Conservation (phyloP, 2,888 invertebrate genomes). For the Coenonympha glycerion region DNA sequence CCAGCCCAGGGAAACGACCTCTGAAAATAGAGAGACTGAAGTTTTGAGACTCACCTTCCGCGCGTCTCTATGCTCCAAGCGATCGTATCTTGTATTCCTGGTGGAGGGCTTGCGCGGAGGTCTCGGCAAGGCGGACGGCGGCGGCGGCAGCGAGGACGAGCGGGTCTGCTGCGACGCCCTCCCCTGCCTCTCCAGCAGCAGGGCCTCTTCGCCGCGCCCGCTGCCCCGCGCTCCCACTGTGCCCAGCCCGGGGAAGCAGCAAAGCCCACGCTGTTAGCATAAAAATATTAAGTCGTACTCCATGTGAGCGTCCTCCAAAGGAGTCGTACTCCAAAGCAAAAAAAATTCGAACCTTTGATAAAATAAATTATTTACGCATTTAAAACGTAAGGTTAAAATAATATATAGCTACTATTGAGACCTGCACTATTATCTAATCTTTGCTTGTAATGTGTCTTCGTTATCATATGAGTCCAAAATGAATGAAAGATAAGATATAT, state of each 20-base stretch:
- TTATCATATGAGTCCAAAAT: too few relatives aligned
- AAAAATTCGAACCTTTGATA: too few relatives aligned
- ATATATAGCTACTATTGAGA: too few relatives aligned
- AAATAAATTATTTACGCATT: too few relatives aligned
- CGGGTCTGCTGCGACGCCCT: conserved; percentile 85
- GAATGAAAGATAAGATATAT: too few relatives aligned
- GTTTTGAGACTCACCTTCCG: conserved; percentile 47
- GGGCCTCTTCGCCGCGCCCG: conserved; percentile 80
- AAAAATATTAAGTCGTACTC: too few relatives aligned
- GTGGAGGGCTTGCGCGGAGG: conserved; percentile 79
- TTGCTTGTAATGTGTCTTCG: too few relatives aligned
- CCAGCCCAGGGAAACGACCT: background rate
- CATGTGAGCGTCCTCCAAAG: too few relatives aligned
- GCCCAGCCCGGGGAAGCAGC: conserved; percentile 82
- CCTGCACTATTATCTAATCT: too few relatives aligned
- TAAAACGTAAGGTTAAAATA: too few relatives aligned
- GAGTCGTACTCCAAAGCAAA: too few relatives aligned
- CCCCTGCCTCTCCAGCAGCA: conserved; percentile 85
- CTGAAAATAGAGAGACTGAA: background rate
- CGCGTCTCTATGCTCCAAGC: conserved; percentile 69
- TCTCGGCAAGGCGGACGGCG: conserved; percentile 82
- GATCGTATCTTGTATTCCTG: conserved; percentile 79
- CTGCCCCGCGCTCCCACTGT: conserved; percentile 57
- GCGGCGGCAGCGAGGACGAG: conserved; percentile 80
- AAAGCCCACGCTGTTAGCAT: conserved; percentile 80